phyloP scores from a whole-genome alignment of 2,113 vertebrate genomes.

The Lepus timidus region DNA sequence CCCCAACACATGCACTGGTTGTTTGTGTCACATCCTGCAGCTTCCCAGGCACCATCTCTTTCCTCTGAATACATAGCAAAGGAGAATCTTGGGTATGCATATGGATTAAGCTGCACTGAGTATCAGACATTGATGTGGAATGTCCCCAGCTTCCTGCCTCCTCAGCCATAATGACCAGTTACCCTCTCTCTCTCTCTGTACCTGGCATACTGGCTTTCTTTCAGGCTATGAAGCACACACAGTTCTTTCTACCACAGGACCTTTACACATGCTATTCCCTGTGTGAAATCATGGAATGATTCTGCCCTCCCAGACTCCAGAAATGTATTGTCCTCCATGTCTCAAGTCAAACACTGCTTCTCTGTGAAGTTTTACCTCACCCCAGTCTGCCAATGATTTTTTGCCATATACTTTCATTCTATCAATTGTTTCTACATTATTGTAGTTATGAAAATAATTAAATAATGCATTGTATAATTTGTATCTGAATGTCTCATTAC shows the following conservation, averaged over 20 bases:
- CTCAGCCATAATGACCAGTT: not conserved
- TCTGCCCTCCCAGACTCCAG: too few species aligned
- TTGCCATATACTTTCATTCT: not conserved
- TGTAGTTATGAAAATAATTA: not conserved
- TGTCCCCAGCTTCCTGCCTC: too few species aligned
- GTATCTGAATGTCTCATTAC: not conserved
- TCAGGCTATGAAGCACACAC: not conserved
- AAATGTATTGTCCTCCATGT: not conserved
- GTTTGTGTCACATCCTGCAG: not conserved
- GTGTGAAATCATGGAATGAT: not conserved
- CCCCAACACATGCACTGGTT: not conserved
- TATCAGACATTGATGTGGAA: too few species aligned
- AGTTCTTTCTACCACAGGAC: not conserved
- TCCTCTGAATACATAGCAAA: not conserved
- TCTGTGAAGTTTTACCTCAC: not conserved
- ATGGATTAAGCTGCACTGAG: not conserved
- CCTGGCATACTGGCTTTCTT: not conserved
- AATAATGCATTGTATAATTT: not conserved
- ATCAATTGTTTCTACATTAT: not conserved
- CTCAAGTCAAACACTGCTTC: not conserved
- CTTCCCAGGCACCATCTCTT: not conserved
- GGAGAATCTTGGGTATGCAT: not conserved
- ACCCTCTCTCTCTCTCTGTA: not conserved
- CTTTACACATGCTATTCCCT: not conserved
- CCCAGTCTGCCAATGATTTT: not conserved